These are phyloP conservation scores for Dipodomys stephensi DNA, from an alignment of 2,113 vertebrate species.

Conservation along the genomic window DNA sequence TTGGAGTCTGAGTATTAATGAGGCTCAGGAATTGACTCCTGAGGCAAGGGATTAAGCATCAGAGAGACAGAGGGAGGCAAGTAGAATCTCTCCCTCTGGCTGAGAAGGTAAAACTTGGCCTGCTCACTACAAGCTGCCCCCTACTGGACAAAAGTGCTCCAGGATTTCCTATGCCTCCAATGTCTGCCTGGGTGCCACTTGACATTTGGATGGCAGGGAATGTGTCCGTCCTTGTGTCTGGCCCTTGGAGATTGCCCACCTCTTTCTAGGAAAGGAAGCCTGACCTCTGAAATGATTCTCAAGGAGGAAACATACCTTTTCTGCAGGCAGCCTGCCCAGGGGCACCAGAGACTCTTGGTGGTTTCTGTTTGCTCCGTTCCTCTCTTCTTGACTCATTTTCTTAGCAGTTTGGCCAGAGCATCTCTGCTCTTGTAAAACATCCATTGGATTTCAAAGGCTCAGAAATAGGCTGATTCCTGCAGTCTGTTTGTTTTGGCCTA, in stretches of 20 bases:
- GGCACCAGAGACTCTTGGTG: background rate
- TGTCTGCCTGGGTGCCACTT: background rate
- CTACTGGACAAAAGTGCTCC: background rate
- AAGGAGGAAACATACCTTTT: background rate
- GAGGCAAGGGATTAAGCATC: background rate
- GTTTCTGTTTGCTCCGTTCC: background rate
- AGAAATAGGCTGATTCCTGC: background rate
- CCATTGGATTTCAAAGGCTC: background rate
- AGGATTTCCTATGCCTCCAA: background rate
- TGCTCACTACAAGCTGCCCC: background rate
- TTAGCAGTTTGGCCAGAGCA: background rate
- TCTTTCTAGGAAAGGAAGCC: background rate
- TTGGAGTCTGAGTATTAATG: background rate
- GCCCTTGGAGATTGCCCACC: constrained; percentile 45
- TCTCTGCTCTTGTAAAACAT: background rate
- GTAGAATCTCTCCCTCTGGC: background rate
- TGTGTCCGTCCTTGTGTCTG: background rate
- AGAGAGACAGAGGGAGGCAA: background rate
- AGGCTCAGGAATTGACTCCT: background rate
- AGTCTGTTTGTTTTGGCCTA: background rate
- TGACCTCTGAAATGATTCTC: constrained; percentile 9
- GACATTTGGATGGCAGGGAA: too few species aligned
- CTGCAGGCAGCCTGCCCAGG: background rate
- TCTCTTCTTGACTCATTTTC: background rate
- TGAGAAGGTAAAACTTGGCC: background rate